Evolutionary conservation across 2,113 vertebrate genomes (phyloP).

Genomic region (Alosa alosa): DNA sequence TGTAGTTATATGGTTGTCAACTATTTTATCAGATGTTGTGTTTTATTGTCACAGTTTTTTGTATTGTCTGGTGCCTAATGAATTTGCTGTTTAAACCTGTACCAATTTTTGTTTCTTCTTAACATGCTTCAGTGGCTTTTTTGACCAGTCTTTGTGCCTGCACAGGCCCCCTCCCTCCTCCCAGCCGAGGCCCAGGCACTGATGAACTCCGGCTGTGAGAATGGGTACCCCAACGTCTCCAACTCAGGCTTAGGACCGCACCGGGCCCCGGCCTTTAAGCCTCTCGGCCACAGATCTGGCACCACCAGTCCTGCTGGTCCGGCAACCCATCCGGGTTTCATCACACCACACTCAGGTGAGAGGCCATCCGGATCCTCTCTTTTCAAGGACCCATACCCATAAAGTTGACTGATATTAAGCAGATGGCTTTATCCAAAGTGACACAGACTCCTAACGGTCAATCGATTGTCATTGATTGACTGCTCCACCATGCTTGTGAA

Average conservation of each 20-base stretch:
- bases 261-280: constrained; percentile 67
- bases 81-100: background rate
- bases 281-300: constrained; percentile 63
- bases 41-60: background rate
- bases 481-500: background rate
- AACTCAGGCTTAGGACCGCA: constrained; percentile 62
- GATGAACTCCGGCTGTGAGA: constrained; percentile 65
- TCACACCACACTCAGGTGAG: constrained; percentile 68
- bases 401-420: too few relatives aligned
- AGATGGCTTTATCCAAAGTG: too few relatives aligned
- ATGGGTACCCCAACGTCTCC: constrained; percentile 61
- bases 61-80: background rate
- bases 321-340: constrained; percentile 60
- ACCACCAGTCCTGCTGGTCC: constrained; percentile 51
- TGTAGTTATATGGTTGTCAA: background rate
- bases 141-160: background rate
- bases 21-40: background rate
- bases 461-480: too few relatives aligned
- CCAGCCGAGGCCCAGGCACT: constrained; percentile 65
- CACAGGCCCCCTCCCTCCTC: constrained; percentile 64
- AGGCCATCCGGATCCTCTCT: background rate
- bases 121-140: background rate
- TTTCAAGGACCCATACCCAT: background rate
- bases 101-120: background rate
- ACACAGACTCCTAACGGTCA: too few relatives aligned